A percentile compares a stretch with the other conserved stretches of the same genome.
Evolutionary conservation across 2,888 invertebrate species (phyloP).

Genomic region (Nephrotoma flavescens): DNA sequence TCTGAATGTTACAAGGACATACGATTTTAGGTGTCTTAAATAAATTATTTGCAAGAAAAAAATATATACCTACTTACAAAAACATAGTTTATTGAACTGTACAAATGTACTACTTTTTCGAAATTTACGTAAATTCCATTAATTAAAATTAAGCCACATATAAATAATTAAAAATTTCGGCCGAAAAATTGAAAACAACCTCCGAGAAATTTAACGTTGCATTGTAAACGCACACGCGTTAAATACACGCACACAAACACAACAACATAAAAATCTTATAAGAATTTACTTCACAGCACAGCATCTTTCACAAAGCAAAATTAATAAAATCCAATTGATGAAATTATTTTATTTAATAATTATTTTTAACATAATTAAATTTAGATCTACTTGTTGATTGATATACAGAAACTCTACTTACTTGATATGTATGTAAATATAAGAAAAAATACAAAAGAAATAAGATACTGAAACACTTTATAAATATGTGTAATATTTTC

Average conservation of each 20-base stretch:
- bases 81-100: not conserved
- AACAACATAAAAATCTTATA: not conserved
- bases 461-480: not conserved
- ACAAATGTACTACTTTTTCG: not conserved
- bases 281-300: not conserved
- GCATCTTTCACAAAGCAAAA: not conserved
- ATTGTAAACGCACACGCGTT: not conserved
- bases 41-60: not conserved
- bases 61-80: not conserved
- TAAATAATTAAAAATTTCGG: not conserved
- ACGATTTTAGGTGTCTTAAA: not conserved
- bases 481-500: not conserved
- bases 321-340: not conserved
- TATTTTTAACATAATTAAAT: not conserved
- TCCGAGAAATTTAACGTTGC: not conserved
- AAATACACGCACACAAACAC: not conserved
- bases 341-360: not conserved
- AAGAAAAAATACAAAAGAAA: not conserved
- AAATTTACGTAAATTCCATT: not conserved
- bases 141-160: not conserved
- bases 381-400: not conserved
- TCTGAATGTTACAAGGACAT: not conserved
- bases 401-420: not conserved
- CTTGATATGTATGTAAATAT: not conserved
- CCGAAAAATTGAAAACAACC: not conserved